Percentiles rank a stretch among this genome's conserved stretches.
Conservation (phyloP, 1,140 invertebrate species). For the Saccostrea glomerata region DNA sequence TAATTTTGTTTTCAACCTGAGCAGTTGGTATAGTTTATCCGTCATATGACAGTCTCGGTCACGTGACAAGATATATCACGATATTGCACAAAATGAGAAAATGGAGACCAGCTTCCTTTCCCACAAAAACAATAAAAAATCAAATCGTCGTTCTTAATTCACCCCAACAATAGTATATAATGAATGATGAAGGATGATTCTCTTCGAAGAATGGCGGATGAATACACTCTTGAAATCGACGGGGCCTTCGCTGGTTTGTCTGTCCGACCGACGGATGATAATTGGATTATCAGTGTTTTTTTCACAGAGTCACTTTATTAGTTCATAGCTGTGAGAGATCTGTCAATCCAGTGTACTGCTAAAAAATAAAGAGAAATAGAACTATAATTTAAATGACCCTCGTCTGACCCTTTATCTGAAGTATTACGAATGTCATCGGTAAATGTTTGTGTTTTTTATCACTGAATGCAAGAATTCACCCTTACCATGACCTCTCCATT, state of each 20-base stretch:
- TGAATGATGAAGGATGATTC: background rate
- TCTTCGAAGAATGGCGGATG: background rate
- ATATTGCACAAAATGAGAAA: slow-evolving; percentile 3
- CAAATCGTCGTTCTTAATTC: background rate
- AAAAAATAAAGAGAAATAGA: background rate
- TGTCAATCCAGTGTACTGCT: background rate
- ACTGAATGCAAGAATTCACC: background rate
- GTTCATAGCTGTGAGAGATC: background rate
- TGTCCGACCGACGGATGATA: slow-evolving; percentile 1
- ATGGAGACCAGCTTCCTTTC: background rate
- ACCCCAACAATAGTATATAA: background rate
- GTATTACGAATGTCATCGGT: background rate
- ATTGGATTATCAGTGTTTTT: slow-evolving; percentile 5
- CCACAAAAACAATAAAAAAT: background rate
- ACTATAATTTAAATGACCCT: background rate
- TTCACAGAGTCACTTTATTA: background rate
- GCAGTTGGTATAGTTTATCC: no score
- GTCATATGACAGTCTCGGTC: background rate
- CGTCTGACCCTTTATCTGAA: background rate
- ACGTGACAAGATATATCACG: background rate
- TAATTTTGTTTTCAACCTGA: no score
- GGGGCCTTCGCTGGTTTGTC: background rate
- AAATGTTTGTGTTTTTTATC: background rate
- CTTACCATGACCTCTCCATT: slow-evolving; percentile 32
- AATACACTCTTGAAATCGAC: background rate